Percentiles rank a stretch among this genome's conserved stretches.
Conservation (phyloP, 2,888 invertebrate genomes). For the Bombylius major region DNA sequence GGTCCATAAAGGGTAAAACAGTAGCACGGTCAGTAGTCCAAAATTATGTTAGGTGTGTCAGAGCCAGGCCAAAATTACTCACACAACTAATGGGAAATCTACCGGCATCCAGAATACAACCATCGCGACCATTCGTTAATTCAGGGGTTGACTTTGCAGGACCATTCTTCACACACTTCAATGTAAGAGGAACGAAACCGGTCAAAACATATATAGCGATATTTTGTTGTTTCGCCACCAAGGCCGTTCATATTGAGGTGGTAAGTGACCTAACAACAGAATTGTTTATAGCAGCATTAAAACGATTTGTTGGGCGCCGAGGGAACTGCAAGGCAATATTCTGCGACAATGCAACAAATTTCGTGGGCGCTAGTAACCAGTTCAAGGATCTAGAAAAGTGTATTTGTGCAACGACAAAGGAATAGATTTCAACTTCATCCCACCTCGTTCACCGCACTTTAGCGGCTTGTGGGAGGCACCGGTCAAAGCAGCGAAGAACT, state of each 20-base stretch:
- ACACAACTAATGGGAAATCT: constrained; percentile 15
- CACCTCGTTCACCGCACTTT: constrained; percentile 12
- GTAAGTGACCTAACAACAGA: constrained; percentile 12
- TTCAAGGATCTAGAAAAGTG: constrained; percentile 1
- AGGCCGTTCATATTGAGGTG: constrained; percentile 15
- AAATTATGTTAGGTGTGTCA: constrained; percentile 10
- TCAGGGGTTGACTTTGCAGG: neutral
- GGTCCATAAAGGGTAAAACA: constrained; percentile 15
- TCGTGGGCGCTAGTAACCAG: constrained; percentile 10
- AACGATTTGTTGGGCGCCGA: constrained; percentile 10
- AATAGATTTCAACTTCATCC: constrained; percentile 11
- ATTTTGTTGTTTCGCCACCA: constrained; percentile 13
- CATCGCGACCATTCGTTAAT: no score
- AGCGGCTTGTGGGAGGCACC: constrained; percentile 14
- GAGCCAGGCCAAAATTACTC: constrained; percentile 8
- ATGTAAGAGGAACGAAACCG: neutral
- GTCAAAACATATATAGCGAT: constrained; percentile 13
- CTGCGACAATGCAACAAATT: constrained; percentile 14
- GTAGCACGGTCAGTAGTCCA: constrained; percentile 9
- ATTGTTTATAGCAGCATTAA: constrained; percentile 10
- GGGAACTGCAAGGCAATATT: constrained; percentile 8
- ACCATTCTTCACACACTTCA: neutral
- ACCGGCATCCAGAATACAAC: no score
- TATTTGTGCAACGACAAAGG: constrained; percentile 7
- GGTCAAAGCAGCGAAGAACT: constrained; percentile 1